A percentile compares a stretch with the other conserved stretches of the same genome.
Conservation (phyloP, 1,140 invertebrate species). For the Drosophila carrolli region DNA sequence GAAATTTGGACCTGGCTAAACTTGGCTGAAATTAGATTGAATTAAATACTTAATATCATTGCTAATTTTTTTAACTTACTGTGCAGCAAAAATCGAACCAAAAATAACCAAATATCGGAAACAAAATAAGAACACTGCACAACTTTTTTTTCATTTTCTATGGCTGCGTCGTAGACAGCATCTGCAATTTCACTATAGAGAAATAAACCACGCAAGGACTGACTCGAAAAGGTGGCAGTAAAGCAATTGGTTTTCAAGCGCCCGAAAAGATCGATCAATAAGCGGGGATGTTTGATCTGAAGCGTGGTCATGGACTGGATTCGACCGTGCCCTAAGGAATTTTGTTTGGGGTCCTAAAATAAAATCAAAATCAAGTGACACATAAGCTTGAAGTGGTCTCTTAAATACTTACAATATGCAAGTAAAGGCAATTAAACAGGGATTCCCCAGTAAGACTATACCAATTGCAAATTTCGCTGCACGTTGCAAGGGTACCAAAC, state of each 20-base stretch:
- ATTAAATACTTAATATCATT: not conserved
- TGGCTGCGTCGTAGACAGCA: constrained; percentile 43
- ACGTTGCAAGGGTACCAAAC: constrained; percentile 9
- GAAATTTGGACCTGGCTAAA: constrained; percentile 40
- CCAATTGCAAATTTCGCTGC: constrained; percentile 23
- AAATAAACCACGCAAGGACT: constrained; percentile 55
- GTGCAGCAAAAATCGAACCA: constrained; percentile 41
- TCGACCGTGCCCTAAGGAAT: constrained; percentile 12
- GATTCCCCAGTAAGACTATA: constrained; percentile 26
- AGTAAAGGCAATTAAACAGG: constrained; percentile 36
- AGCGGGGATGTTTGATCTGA: constrained; percentile 48
- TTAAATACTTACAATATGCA: constrained; percentile 36
- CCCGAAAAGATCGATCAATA: constrained; percentile 58
- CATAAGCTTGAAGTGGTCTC: no score
- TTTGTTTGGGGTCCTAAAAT: constrained; percentile 8
- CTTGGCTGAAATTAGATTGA: constrained; percentile 25
- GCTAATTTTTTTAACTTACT: constrained; percentile 26
- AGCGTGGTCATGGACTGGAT: constrained; percentile 31
- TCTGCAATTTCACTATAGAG: constrained; percentile 54
- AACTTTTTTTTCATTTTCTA: not conserved
- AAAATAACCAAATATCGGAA: constrained; percentile 63
- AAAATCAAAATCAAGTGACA: not conserved
- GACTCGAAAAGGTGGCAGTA: constrained; percentile 35
- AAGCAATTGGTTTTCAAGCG: constrained; percentile 60
- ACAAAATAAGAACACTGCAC: constrained; percentile 45